A percentile compares a stretch with the other conserved stretches of the same genome.
Evolutionary conservation across 2,797 vertebrate genomes (phyloP).

Genomic region (Myotis planiceps): DNA sequence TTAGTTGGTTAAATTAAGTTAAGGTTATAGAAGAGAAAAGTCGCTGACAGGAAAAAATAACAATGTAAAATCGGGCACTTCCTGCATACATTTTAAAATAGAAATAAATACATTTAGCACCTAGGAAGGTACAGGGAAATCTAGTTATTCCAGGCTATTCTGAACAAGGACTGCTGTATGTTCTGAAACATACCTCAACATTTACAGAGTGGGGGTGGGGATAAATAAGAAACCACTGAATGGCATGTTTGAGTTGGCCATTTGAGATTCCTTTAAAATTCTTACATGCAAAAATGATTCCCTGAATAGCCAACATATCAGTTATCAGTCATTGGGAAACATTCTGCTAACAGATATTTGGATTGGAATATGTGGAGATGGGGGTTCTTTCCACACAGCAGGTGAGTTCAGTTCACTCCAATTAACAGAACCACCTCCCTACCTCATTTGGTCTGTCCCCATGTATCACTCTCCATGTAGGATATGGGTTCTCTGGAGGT

Average conservation of each 20-base stretch:
- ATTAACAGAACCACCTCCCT: neutral
- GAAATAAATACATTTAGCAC: constrained; percentile 87
- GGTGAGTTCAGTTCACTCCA: neutral
- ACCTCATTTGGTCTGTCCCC: neutral
- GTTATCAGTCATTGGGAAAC: neutral
- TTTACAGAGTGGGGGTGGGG: constrained; percentile 38
- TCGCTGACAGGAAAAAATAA: constrained; percentile 78
- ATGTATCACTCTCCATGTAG: neutral
- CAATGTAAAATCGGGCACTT: constrained; percentile 82
- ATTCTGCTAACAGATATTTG: neutral
- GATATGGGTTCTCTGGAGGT: neutral
- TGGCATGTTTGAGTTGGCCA: constrained; percentile 54
- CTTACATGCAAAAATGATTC: constrained; percentile 18
- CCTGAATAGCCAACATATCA: neutral
- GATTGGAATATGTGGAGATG: neutral
- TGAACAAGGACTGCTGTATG: constrained; percentile 84
- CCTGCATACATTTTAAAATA: constrained; percentile 83
- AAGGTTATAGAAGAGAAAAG: constrained; percentile 80
- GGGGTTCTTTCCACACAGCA: neutral
- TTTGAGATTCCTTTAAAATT: constrained; percentile 57
- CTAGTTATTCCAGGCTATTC: constrained; percentile 80
- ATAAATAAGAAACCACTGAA: constrained; percentile 61
- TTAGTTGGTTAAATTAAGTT: constrained; percentile 80
- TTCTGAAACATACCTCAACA: constrained; percentile 80
- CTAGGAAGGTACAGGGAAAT: constrained; percentile 77